A percentile compares a stretch with the other conserved stretches of the same genome.
phyloP scores from a whole-genome alignment of 2,113 vertebrate species.

The Buteo buteo region DNA sequence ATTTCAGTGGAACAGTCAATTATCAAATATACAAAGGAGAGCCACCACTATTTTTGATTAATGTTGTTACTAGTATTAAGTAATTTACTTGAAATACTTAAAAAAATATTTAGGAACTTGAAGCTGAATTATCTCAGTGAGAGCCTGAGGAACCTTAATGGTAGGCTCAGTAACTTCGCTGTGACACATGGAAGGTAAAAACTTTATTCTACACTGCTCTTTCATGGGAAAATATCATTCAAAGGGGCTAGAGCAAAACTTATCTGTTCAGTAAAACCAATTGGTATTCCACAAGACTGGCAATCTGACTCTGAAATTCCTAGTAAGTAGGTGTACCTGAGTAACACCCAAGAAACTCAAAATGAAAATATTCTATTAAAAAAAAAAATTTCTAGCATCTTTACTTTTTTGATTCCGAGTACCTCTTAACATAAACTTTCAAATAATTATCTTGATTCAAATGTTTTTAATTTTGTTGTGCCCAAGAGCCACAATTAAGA shows the following conservation, averaged over 20 bases:
- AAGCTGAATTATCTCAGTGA: not conserved
- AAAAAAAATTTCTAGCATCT: not conserved
- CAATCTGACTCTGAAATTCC: not conserved
- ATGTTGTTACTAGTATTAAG: not conserved
- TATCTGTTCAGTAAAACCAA: not conserved
- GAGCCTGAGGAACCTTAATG: not conserved
- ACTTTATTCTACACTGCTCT: not conserved
- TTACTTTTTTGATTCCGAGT: not conserved
- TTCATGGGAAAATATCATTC: not conserved
- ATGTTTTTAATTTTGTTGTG: not conserved
- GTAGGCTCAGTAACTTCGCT: not conserved
- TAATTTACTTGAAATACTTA: not conserved
- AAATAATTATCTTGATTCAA: not conserved
- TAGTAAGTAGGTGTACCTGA: not conserved
- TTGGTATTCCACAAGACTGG: not conserved
- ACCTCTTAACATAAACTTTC: not conserved
- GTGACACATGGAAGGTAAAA: not conserved
- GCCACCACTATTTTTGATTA: not conserved
- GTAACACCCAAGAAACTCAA: not conserved
- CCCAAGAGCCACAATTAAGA: not conserved
- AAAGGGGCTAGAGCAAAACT: not conserved
- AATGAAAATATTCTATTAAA: not conserved
- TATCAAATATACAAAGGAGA: not conserved
- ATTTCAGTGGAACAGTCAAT: not conserved
- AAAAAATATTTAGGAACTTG: not conserved